phyloP scores from a whole-genome alignment of 2,113 vertebrate species.

The Tragelaphus strepsiceros region DNA sequence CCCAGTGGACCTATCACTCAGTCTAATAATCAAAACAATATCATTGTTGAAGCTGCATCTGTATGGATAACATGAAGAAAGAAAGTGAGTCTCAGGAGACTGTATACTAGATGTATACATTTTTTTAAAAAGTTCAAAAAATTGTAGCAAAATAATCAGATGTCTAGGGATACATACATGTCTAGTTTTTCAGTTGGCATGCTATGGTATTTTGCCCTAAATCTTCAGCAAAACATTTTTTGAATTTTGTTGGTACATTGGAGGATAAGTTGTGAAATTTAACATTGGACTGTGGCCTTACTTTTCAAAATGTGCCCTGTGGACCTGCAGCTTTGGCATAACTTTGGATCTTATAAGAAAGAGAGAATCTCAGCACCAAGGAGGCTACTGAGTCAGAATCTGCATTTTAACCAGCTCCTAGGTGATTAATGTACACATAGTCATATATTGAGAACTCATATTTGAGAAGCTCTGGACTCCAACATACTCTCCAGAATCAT shows the following conservation, averaged over 20 bases:
- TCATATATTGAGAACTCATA: neutral
- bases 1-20: neutral
- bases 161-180: neutral
- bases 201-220: neutral
- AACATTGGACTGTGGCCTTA: neutral
- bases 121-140: slow-evolving; percentile 15
- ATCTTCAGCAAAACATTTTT: neutral
- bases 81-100: neutral
- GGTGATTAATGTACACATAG: neutral
- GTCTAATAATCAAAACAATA: neutral
- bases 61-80: neutral
- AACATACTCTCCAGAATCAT: neutral
- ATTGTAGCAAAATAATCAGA: neutral
- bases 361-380: neutral
- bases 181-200: neutral
- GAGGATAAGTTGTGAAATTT: neutral
- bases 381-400: neutral
- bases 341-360: neutral
- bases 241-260: neutral
- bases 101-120: neutral
- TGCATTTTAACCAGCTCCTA: neutral
- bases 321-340: neutral
- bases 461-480: neutral
- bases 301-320: neutral
- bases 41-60: neutral